Evolutionary conservation across 2,888 invertebrate species (phyloP), one percentile per base, ranked within the genome.

Genomic region (Nemapogon koenigi): DNA sequence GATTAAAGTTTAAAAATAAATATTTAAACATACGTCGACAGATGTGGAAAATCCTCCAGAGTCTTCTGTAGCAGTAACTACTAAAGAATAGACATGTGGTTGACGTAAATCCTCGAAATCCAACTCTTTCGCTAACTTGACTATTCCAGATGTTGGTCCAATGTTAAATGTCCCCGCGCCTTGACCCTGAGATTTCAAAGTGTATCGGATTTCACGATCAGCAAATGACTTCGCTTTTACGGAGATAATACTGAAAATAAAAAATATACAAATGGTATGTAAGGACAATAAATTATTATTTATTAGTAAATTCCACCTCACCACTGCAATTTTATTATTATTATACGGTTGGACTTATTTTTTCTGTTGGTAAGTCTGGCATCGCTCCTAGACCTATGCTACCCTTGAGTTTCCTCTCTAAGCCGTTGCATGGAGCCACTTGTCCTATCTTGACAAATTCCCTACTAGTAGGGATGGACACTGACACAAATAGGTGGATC

Each of bases 171-270:
- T 95, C 32, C 95, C 95, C 6, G 94, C 93, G 7, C 94, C 94
- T 68, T 93, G 94, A 3, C 94, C 94, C 65, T 94, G 92, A 0
- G 97, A 95, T 62, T 94, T 93, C 45, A 97, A 71, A 0, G 95
- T 94, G 73, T 96, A 97, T n/a, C 94, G 89, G 51, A 97, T 95
- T 68, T 95, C 94, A 39, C 95, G 88, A 68, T 96, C 95, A 44
- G 97, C 97, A 61, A 98, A 98, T 1, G 97, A 95, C 68, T 96
- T 96, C 2, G 97, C 97, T 78, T 96, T 94, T 46, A 98, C 94
- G 22, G 95, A 94, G 63, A 97, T 94, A 39, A 97, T 95, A 65
- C 96, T 97, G 84, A 41, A 83, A 82, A 50, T n/a, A n/a, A n/a
- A n/a, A n/a, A n/a, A n/a, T n/a, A 47, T 39, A n/a, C n/a, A n/a